Evolutionary conservation across 2,888 invertebrate genomes (phyloP).

Genomic region (Sesia apiformis): DNA sequence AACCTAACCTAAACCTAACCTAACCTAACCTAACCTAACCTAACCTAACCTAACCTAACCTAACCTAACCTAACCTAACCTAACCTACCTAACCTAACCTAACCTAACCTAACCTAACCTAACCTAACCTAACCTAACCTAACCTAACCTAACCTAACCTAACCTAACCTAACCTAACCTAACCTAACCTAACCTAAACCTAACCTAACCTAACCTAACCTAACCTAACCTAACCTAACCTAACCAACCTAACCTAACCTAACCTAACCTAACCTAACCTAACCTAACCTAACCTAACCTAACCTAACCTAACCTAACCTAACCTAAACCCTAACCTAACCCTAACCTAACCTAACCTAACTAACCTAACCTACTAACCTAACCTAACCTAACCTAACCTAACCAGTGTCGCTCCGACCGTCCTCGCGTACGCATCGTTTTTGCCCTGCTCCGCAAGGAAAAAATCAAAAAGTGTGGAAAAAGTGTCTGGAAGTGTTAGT

Average conservation of each 20-base stretch:
- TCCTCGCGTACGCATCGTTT: no score
- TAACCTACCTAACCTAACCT: conserved; percentile 13
- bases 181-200: conserved; percentile 19
- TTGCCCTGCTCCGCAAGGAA: no score
- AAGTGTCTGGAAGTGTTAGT: no score
- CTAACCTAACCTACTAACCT: no score
- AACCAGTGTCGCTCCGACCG: no score
- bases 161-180: conserved; percentile 14
- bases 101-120: conserved; percentile 17
- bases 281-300: conserved; percentile 14
- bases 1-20: no score
- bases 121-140: conserved; percentile 20
- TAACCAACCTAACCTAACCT: conserved; percentile 14
- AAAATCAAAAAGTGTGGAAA: no score
- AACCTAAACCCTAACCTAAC: conserved; percentile 8
- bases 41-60: conserved; percentile 19
- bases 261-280: conserved; percentile 14
- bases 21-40: conserved; percentile 18
- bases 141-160: conserved; percentile 15
- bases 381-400: no score
- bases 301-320: conserved; percentile 12
- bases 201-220: conserved; percentile 11
- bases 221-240: conserved; percentile 9
- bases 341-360: conserved; percentile 12
- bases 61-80: conserved; percentile 17